Evolutionary conservation across 2,797 vertebrate genomes (phyloP).

Genomic region (Tadarida brasiliensis): DNA sequence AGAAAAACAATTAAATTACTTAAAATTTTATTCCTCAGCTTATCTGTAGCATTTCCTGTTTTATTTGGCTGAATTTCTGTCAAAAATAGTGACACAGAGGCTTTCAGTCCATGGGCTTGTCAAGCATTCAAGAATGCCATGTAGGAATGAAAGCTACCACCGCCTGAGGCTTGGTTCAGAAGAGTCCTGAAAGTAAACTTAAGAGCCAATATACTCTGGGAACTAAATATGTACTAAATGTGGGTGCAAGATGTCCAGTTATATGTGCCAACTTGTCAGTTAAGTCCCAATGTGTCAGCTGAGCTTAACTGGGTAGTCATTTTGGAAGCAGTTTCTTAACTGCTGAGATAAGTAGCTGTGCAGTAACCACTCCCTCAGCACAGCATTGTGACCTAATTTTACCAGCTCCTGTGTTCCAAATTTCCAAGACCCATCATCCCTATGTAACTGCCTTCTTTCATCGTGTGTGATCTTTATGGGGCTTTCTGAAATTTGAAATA

Average conservation of each 20-base stretch:
- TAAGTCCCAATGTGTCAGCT: slow-evolving; percentile 28
- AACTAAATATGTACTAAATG: slow-evolving; percentile 56
- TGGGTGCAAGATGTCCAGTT: slow-evolving; percentile 63
- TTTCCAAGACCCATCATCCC: background rate
- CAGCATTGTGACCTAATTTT: slow-evolving; percentile 43
- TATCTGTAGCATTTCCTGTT: slow-evolving; percentile 63
- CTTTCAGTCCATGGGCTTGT: background rate
- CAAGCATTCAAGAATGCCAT: background rate
- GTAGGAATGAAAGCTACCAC: background rate
- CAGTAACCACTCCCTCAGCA: background rate
- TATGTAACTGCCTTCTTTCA: slow-evolving; percentile 67
- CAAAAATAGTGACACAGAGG: slow-evolving; percentile 4
- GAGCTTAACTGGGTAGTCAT: slow-evolving; percentile 26
- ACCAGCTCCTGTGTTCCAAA: background rate
- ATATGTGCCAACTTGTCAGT: slow-evolving; percentile 62
- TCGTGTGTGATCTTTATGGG: slow-evolving; percentile 62
- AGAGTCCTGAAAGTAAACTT: slow-evolving; percentile 43
- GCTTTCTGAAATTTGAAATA: slow-evolving; percentile 70
- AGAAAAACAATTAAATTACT: slow-evolving; percentile 49
- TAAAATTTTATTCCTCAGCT: background rate
- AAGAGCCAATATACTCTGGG: slow-evolving; percentile 9
- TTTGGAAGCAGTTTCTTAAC: slow-evolving; percentile 61
- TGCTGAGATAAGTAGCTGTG: slow-evolving; percentile 66
- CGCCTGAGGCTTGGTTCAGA: slow-evolving; percentile 40
- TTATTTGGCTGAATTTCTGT: slow-evolving; percentile 28